Evolutionary conservation across 2,797 vertebrate species (phyloP).

Genomic region (Poliocrania exsul): DNA sequence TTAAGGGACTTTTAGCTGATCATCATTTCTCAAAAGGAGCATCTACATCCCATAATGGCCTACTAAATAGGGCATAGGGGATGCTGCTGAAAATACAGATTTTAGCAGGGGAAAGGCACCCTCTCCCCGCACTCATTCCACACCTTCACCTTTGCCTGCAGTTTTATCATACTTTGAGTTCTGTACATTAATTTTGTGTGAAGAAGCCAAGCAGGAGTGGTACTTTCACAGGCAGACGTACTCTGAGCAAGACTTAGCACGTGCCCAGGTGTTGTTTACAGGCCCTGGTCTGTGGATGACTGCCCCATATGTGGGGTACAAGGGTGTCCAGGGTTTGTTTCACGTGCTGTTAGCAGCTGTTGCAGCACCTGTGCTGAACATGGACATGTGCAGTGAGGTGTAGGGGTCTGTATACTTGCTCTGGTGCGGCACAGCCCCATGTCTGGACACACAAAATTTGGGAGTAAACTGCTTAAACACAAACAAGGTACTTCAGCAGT

Average conservation of each 20-base stretch:
- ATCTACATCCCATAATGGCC: background rate
- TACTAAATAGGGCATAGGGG: background rate
- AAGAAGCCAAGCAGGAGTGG: fast-evolving
- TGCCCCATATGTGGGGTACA: fast-evolving
- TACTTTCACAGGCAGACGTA: background rate
- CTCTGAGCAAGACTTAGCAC: background rate
- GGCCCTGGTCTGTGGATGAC: background rate
- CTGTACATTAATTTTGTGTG: background rate
- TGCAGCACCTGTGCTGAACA: background rate
- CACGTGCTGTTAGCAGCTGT: fast-evolving
- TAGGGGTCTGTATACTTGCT: background rate
- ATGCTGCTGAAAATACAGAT: background rate
- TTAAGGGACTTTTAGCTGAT: background rate
- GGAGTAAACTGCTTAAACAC: background rate
- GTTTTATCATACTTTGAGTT: background rate
- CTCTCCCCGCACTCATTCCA: background rate
- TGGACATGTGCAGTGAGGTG: fast-evolving
- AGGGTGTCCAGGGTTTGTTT: background rate
- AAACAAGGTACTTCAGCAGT: background rate
- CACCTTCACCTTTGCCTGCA: background rate
- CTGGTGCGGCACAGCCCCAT: background rate
- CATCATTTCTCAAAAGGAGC: background rate
- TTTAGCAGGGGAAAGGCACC: background rate
- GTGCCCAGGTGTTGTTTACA: background rate
- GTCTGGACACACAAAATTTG: background rate